phyloP scores from a whole-genome alignment of 2,888 invertebrate species.

The Pollenia amentaria region DNA sequence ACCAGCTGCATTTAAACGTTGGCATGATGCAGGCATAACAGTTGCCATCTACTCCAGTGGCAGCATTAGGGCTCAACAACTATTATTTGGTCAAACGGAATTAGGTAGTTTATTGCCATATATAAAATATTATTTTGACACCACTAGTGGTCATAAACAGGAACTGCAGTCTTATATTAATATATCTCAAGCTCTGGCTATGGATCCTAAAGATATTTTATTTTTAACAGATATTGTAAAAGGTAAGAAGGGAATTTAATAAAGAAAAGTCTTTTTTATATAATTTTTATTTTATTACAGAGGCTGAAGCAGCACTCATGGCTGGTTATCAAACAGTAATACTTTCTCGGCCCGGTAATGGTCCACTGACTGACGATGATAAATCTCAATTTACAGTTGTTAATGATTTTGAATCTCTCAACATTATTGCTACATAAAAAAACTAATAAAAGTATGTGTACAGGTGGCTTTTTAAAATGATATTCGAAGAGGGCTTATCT shows the following conservation, averaged over 20 bases:
- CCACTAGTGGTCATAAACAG: slow-evolving; percentile 92
- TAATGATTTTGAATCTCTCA: slow-evolving; percentile 85
- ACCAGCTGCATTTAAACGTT: slow-evolving; percentile 88
- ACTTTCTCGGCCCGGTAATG: slow-evolving; percentile 92
- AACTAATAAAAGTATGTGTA: too few relatives aligned
- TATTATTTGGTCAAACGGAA: slow-evolving; percentile 91
- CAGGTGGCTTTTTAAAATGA: too few relatives aligned
- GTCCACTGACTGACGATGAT: slow-evolving; percentile 87
- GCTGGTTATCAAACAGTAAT: slow-evolving; percentile 90
- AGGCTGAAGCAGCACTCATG: slow-evolving; percentile 92
- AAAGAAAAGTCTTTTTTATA: neutral
- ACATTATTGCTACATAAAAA: slow-evolving; percentile 63
- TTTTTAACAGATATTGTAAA: slow-evolving; percentile 94
- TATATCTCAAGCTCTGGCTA: slow-evolving; percentile 89
- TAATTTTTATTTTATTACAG: slow-evolving; percentile 85
- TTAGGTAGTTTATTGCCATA: slow-evolving; percentile 91
- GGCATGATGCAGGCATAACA: slow-evolving; percentile 88
- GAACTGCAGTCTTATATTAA: slow-evolving; percentile 91
- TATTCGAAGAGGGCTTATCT: too few relatives aligned
- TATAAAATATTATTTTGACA: slow-evolving; percentile 94
- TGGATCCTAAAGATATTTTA: slow-evolving; percentile 88
- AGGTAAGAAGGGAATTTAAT: slow-evolving; percentile 86
- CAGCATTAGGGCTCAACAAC: slow-evolving; percentile 94
- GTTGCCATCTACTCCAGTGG: slow-evolving; percentile 97
- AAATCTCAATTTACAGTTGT: slow-evolving; percentile 86